Base-by-base conservation (phyloP, 2,113 vertebrate species). In the Muntiacus muntjak region DNA sequence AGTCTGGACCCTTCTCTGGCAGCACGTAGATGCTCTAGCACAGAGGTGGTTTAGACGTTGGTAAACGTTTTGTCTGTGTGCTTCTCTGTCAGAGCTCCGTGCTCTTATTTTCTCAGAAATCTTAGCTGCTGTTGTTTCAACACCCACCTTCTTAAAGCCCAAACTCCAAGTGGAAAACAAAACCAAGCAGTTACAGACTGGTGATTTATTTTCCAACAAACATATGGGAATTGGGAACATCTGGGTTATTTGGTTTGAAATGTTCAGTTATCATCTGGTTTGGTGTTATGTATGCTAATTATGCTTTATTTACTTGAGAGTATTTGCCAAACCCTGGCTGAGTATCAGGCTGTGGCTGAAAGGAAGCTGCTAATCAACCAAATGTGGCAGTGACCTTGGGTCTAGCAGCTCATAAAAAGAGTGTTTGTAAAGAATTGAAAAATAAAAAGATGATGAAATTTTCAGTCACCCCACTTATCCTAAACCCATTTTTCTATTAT, bases 221-320 rank as follows among this genome's bases (percentile, higher is more conserved):
- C 57, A 93, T 67, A 43, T 81, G 54, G 58, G 50, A 43, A 90
- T 57, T 89, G 36, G 84, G 57, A 93, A 89, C 19, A 7, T 55
- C 60, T 95, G 78, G n/a, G 62, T 79, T 86, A 67, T 88, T 93
- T 92, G 40, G 50, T 62, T 94, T 96, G 40, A 94, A 94, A 93
- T 5, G 19, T 86, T 62, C 55, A 60, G 40, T 86, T 85, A 78
- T 96, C 50, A 55, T 95, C 79, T 93, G 23, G 23, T 81, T 97
- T 54, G 21, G 15, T 92, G 57, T 74, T 78, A 55, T 28, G 26
- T 30, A 7, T 52, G 64, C 40, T 76, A n/a, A 89, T 89, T 54
- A 62, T 81, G 50, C 12, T 14, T 94, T 93, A 58, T 91, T 88
- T 87, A 30, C 84, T 45, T 47, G 62, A 76, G 10, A 54, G 25